phyloP scores from a whole-genome alignment of 2,113 vertebrate species.

The Lagopus leucura region DNA sequence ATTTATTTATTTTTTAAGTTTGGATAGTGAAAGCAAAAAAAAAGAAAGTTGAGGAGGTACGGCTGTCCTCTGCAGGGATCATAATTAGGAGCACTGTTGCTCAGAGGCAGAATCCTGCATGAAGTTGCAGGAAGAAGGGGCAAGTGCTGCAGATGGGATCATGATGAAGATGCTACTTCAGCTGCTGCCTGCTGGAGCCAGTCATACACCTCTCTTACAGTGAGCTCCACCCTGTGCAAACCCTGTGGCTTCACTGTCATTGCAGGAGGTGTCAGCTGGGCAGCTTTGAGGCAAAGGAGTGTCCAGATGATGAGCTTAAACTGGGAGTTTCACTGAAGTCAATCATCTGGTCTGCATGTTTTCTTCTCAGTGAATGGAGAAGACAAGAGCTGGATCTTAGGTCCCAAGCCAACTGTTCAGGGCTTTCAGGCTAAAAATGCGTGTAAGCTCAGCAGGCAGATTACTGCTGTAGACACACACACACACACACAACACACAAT shows the following conservation, averaged over 20 bases:
- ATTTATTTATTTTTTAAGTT: background rate
- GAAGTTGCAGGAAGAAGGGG: rapidly evolving
- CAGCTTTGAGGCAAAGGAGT: background rate
- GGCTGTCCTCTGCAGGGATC: background rate
- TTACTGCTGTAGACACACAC: background rate
- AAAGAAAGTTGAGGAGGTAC: background rate
- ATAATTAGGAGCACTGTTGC: rapidly evolving
- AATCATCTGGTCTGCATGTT: background rate
- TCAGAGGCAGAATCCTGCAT: background rate
- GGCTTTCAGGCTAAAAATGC: background rate
- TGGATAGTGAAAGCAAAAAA: background rate
- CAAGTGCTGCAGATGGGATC: background rate
- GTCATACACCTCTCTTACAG: rapidly evolving
- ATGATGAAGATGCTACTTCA: rapidly evolving
- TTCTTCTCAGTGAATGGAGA: background rate
- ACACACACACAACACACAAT: background rate
- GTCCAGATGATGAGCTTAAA: background rate
- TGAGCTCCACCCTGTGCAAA: background rate
- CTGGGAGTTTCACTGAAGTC: background rate
- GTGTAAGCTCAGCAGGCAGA: background rate
- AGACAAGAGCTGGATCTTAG: background rate
- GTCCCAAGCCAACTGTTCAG: background rate
- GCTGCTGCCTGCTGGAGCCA: rapidly evolving
- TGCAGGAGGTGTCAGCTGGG: background rate
- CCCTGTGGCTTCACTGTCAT: background rate